Evolutionary conservation across 2,888 invertebrate species (phyloP).

Genomic region (Tetheella fluctuosa): DNA sequence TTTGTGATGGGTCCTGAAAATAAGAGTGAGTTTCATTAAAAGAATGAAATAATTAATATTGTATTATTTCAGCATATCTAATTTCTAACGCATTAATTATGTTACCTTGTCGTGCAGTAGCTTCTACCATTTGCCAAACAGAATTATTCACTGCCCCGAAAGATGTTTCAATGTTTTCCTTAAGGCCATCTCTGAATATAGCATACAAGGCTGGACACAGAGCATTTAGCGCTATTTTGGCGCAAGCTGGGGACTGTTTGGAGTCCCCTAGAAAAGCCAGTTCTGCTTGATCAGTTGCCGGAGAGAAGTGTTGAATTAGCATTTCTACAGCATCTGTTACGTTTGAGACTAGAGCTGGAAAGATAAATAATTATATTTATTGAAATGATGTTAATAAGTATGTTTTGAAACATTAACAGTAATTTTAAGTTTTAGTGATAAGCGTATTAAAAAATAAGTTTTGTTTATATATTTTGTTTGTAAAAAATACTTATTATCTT

Average conservation of each 20-base stretch:
- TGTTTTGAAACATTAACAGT: not conserved
- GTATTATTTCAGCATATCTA: not conserved
- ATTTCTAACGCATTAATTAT: not conserved
- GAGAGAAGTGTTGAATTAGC: constrained; percentile 88
- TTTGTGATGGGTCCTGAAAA: constrained; percentile 89
- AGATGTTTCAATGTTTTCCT: constrained; percentile 91
- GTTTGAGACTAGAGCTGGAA: constrained; percentile 87
- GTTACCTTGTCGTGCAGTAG: constrained; percentile 91
- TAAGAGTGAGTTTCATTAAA: constrained; percentile 10
- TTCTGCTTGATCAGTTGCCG: constrained; percentile 86
- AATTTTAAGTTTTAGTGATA: too few species aligned
- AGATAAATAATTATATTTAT: constrained; percentile 9
- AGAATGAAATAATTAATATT: not conserved
- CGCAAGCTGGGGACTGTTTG: constrained; percentile 85
- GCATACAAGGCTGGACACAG: constrained; percentile 94
- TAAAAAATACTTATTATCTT: too few species aligned
- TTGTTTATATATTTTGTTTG: too few species aligned
- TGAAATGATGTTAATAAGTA: not conserved
- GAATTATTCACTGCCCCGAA: constrained; percentile 94
- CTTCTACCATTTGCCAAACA: constrained; percentile 95
- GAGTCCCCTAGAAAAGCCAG: constrained; percentile 84
- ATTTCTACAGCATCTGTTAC: constrained; percentile 90
- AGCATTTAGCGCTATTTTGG: constrained; percentile 89
- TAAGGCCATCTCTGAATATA: constrained; percentile 93
- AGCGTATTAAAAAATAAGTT: too few species aligned